Conservation (phyloP, 2,113 vertebrate genomes). For the Scatophagus argus region DNA sequence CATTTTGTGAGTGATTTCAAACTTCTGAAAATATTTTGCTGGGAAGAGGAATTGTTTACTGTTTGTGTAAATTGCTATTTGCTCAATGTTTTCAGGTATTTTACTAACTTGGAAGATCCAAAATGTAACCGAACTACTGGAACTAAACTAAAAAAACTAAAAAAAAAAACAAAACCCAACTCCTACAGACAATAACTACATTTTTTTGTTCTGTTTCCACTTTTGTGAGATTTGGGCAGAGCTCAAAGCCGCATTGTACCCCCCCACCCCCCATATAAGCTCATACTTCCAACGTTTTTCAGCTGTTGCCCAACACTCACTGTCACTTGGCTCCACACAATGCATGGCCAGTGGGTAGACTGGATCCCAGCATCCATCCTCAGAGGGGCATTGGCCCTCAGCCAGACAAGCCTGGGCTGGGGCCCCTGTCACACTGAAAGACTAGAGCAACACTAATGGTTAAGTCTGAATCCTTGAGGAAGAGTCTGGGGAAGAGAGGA, state of each 20-base stretch:
- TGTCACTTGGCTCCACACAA: conserved; percentile 76
- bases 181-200: conserved; percentile 15
- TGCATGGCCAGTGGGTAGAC: conserved; percentile 67
- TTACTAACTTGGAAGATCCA: background rate
- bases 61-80: background rate
- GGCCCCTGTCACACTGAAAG: conserved; percentile 69
- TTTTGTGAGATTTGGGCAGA: conserved; percentile 58
- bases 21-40: background rate
- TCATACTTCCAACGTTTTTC: conserved; percentile 70
- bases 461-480: conserved; percentile 71
- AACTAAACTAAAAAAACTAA: too few species aligned
- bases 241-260: conserved; percentile 50
- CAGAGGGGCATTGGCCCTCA: conserved; percentile 71
- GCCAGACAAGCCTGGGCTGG: conserved; percentile 68
- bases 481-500: conserved; percentile 53
- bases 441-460: conserved; percentile 75
- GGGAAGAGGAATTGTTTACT: background rate
- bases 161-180: too few species aligned
- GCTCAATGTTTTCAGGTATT: background rate
- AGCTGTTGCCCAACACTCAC: conserved; percentile 81
- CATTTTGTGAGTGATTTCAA: background rate
- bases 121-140: background rate
- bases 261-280: conserved; percentile 59
- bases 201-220: conserved; percentile 63
- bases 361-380: conserved; percentile 71